Base-by-base conservation (phyloP, 2,888 invertebrate species). In the Mythimna loreyi region DNA sequence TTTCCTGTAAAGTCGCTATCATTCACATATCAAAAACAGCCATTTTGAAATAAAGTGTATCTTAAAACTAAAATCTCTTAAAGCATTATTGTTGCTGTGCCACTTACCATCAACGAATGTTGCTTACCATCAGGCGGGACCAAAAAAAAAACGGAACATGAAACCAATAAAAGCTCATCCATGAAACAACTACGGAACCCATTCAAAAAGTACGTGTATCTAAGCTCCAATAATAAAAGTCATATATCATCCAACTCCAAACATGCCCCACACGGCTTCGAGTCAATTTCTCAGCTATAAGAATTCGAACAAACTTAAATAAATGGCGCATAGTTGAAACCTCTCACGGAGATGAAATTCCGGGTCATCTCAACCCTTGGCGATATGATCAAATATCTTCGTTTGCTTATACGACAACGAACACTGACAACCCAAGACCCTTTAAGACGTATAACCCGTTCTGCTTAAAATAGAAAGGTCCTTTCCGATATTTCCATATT, bases 291-390 rank as follows among this genome's bases (percentile, higher is more conserved):
- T 88, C 85, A 85, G 86, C 84, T 85, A 89, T 90, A 90, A 90
- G 90, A 92, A 90, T 92, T 91, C 89, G 90, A 91, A 89, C 90
- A 90, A 92, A 91, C 90, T 93, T 91, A 92, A 93, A 94, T 93
- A 93, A 93, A 94, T 92, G 90, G 89, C 87, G 89, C 90, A 93
- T 93, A 92, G 91, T 90, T 89, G 83, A 90, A 92, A 89, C 89
- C 93, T 93, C 90, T 93, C 90, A 90, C 84, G 83, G 83, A 91
- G 92, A 93, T 93, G 93, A 93, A 94, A 94, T 94, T 93, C 92
- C 91, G 89, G 89, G 89, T 89, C 86, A 85, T 78, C 84, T 90
- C 90, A 86, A 85, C 87, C 88, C 84, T 80, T 87, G 83, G 83
- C 88, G 89, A 91, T 92, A 92, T 92, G 91, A 92, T 93, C 91